A percentile compares a stretch with the other conserved stretches of the same genome.
These are phyloP conservation scores for Anadara kagoshimensis DNA, from an alignment of 1,140 invertebrate species.

Conservation along the genomic window DNA sequence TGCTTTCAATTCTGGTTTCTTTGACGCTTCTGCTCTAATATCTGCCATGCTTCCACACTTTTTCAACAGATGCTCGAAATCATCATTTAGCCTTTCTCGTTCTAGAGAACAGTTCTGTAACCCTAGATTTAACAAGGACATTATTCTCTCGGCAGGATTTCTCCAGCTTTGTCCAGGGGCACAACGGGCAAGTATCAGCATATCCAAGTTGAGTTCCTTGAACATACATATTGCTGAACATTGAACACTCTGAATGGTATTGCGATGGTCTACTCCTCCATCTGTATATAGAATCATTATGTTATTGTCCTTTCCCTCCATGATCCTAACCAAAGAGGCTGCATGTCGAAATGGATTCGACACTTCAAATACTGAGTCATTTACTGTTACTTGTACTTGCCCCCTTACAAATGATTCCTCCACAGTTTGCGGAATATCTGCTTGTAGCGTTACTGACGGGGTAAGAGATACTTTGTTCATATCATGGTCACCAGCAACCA, in stretches of 20 bases:
- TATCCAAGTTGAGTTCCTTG: conserved; percentile 35
- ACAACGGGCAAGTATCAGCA: conserved; percentile 32
- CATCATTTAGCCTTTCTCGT: neutral
- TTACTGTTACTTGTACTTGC: conserved; percentile 19
- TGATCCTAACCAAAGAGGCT: conserved; percentile 11
- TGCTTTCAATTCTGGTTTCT: conserved; percentile 5
- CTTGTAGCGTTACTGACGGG: neutral
- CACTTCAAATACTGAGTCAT: conserved; percentile 41
- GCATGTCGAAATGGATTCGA: conserved; percentile 40
- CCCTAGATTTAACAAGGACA: conserved; percentile 42
- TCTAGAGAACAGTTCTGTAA: conserved; percentile 25
- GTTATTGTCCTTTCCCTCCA: no score
- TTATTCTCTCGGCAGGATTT: conserved; percentile 48
- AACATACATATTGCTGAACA: conserved; percentile 39
- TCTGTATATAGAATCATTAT: conserved; percentile 14
- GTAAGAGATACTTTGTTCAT: neutral
- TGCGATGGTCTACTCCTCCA: conserved; percentile 30
- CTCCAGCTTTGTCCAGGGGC: conserved; percentile 43
- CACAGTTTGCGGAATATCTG: conserved; percentile 26
- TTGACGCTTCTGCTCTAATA: neutral
- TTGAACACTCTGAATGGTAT: conserved; percentile 29
- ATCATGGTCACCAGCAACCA: conserved; percentile 6
- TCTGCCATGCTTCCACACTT: conserved; percentile 19
- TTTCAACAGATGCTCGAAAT: conserved; percentile 1
- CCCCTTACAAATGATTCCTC: conserved; percentile 35